These are phyloP conservation scores for Drosophila littoralis DNA, from an alignment of 1,140 invertebrate genomes.

Conservation along the genomic window DNA sequence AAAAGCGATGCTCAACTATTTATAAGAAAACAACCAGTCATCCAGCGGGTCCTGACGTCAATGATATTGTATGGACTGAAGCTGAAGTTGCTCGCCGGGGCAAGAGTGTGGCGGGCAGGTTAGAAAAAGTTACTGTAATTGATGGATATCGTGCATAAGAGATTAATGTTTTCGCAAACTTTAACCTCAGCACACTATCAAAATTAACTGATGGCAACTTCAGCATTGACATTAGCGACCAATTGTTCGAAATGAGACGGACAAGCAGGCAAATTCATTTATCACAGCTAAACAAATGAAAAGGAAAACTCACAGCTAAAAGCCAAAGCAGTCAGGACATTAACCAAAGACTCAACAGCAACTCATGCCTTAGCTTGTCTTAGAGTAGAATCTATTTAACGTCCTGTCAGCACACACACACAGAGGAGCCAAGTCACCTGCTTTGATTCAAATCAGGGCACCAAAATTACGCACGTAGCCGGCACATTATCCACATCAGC, in stretches of 20 bases:
- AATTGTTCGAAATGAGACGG: slow-evolving; percentile 15
- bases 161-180: slow-evolving; percentile 38
- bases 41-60: slow-evolving; percentile 28
- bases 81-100: not conserved
- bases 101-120: not conserved
- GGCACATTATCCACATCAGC: slow-evolving; percentile 35
- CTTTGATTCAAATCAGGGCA: not conserved
- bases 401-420: slow-evolving; percentile 6
- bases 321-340: not conserved
- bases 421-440: not conserved
- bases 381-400: not conserved
- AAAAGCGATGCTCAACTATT: slow-evolving; percentile 36
- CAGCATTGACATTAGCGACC: slow-evolving; percentile 13
- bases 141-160: slow-evolving; percentile 32
- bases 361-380: not conserved
- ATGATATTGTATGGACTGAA: slow-evolving; percentile 34
- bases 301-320: not conserved
- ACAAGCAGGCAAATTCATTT: slow-evolving; percentile 16
- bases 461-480: slow-evolving; percentile 38
- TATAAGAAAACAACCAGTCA: slow-evolving; percentile 27
- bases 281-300: slow-evolving; percentile 11
- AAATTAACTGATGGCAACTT: slow-evolving; percentile 10
- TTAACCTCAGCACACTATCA: slow-evolving; percentile 9
- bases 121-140: slow-evolving; percentile 31
- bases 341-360: not conserved